Evolutionary conservation across 1,140 invertebrate genomes (phyloP).

Genomic region (Ladona fulva): DNA sequence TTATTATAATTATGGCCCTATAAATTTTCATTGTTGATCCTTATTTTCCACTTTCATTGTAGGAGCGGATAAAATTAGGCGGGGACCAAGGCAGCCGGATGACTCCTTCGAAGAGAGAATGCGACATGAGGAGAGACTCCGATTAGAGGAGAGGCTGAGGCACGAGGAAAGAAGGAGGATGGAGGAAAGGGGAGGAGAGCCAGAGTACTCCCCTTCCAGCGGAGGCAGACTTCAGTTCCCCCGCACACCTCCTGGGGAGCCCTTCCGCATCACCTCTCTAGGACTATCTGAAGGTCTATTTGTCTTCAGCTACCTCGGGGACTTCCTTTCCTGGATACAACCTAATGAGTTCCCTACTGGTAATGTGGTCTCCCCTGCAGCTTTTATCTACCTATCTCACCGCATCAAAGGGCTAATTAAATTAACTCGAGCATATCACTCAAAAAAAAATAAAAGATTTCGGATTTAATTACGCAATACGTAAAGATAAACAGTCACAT

Average conservation of each 20-base stretch:
- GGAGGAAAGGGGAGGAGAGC: background rate
- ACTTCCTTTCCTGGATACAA: constrained; percentile 43
- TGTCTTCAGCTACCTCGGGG: constrained; percentile 43
- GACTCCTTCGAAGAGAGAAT: too few relatives aligned
- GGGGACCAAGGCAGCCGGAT: too few relatives aligned
- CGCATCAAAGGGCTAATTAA: too few relatives aligned
- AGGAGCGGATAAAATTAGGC: too few relatives aligned
- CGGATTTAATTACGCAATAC: too few relatives aligned
- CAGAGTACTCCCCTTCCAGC: background rate
- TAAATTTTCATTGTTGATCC: too few relatives aligned
- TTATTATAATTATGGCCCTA: too few relatives aligned
- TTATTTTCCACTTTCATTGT: too few relatives aligned
- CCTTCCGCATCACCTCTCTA: constrained; percentile 41
- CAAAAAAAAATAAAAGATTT: too few relatives aligned
- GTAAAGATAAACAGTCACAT: too few relatives aligned
- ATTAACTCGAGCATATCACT: too few relatives aligned
- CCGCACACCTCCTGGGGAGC: constrained; percentile 28
- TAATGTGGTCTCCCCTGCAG: constrained; percentile 26
- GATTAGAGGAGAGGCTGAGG: background rate
- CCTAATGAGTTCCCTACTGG: constrained; percentile 45
- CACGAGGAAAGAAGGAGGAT: background rate
- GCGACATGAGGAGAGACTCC: background rate
- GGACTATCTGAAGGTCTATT: constrained; percentile 42
- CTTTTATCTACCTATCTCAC: too few relatives aligned
- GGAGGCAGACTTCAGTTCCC: constrained; percentile 31